Evolutionary conservation across 2,888 invertebrate species (phyloP), one percentile per base, ranked within the genome.

Genomic region (Caenorhabditis sp.): DNA sequence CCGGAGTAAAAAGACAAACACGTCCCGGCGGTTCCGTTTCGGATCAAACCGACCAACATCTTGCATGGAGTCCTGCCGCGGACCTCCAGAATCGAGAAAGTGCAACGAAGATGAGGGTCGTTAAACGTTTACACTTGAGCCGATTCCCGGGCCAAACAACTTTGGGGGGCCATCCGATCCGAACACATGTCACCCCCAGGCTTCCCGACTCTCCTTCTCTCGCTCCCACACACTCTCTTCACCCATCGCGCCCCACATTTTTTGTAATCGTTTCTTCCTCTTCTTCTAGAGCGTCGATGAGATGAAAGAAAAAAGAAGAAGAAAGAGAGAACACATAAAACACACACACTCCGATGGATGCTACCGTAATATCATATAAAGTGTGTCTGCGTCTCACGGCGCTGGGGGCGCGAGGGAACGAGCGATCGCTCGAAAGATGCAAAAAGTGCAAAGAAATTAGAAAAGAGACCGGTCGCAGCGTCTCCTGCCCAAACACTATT

Each of bases 391-490:
- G 37, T 58, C 56, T 56, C 66, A 27, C n/a, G 46, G 24, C 17
- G 56, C 66, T 66, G 66, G 66, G 66, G 66, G 66, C 56, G 35
- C 26, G 27, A 15, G 15, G 48, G 48, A 48, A 27, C 26, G 46
- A 4, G 43, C 65, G 37, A 30, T 27, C 61, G 46, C 56, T 27
- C 56, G 59, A 15, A n/a, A 41, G 46, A 41, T 27, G 32, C 15
- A 52, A 30, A 65, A 74, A 74, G 74, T 74, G 74, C 74, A 74
- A 74, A 66, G 59, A 61, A 74, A 74, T 74, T 74, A 74, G 74
- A 53, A 63, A 39, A 56, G 43, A 50, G 50, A 66, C 66, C 73
- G 66, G 72, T 65, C 63, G 11, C 7, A 1, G 11, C 22, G 17
- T 41, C 32, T 66, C 48, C 30, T 50, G 48, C 62, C 9, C 11